Evolutionary conservation across 2,113 vertebrate species (phyloP), one percentile per base, ranked within the genome.

Genomic region (Colius striatus): DNA sequence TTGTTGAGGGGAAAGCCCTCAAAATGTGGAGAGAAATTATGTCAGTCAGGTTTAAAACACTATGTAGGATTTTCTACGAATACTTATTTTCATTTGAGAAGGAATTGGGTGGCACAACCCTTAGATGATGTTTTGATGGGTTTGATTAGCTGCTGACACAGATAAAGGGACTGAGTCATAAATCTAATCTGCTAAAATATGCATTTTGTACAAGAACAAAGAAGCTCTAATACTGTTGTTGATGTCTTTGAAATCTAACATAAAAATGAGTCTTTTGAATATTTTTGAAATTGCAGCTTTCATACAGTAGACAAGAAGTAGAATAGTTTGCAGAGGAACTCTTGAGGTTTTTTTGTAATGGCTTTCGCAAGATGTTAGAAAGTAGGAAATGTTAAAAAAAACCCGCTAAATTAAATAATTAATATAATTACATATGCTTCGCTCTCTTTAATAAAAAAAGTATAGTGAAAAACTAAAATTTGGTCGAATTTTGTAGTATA

Each of bases 121-220:
- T 93, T 73, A 84, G 72, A 78, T 90, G 27, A 72, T 95, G 58
- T 97, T 98, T 97, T 97, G 96, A 96, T 98, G 76, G 41, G n/a
- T 96, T 97, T 26, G 57, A 68, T 98, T 97, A 97, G 87, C 76
- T 96, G 76, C 93, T 32, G 67, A 94, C 90, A 81, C 48, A 84
- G 87, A 94, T 95, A 82, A 97, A 97, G 94, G 84, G 76, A 91
- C 54, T 89, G 86, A 96, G 76, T 97, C 82, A 92, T 75, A 30
- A 94, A 95, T 90, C 84, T 77, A 75, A 17, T 96, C 74, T 92
- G 55, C 77, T 97, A 93, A 90, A 96, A 83, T 93, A 87, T 27
- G 67, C 58, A 20, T 96, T 96, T 97, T 97, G 74, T 96, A 66
- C 32, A 90, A 93, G 94, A 97, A 90, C 70, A 97, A 97, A 98